A percentile compares a stretch with the other conserved stretches of the same genome.
phyloP scores from a whole-genome alignment of 2,888 invertebrate species.

The Hirtodrosophila trivittata region DNA sequence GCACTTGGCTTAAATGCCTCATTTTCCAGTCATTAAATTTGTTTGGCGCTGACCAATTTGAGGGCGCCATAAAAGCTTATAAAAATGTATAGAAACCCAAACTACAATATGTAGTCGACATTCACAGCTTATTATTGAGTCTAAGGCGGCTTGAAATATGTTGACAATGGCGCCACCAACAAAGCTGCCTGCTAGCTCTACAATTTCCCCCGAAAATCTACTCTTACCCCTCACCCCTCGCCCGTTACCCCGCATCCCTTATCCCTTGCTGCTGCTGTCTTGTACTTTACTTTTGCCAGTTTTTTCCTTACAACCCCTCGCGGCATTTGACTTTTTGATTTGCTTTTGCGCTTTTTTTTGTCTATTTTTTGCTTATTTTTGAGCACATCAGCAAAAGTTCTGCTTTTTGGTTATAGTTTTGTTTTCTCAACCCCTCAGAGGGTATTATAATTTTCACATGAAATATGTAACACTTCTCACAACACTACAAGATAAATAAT shows the following conservation, averaged over 20 bases:
- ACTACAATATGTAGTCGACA: constrained; percentile 52
- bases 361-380: constrained; percentile 43
- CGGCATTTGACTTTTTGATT: constrained; percentile 76
- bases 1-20: constrained; percentile 76
- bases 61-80: constrained; percentile 63
- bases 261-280: neutral
- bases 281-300: constrained; percentile 23
- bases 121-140: constrained; percentile 72
- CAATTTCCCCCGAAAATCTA: constrained; percentile 17
- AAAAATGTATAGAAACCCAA: constrained; percentile 28
- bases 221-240: constrained; percentile 6
- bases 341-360: constrained; percentile 28
- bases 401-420: constrained; percentile 38
- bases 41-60: constrained; percentile 71
- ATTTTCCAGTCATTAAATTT: constrained; percentile 80
- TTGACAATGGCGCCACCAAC: constrained; percentile 77
- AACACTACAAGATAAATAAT: too few relatives aligned
- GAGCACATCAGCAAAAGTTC: constrained; percentile 68
- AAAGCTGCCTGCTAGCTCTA: constrained; percentile 41
- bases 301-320: constrained; percentile 60
- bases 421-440: neutral
- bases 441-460: neutral
- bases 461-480: neutral
- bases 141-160: constrained; percentile 70
- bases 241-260: constrained; percentile 4